Evolutionary conservation across 2,888 invertebrate species (phyloP).

Genomic region (Antheraea yamamai): DNA sequence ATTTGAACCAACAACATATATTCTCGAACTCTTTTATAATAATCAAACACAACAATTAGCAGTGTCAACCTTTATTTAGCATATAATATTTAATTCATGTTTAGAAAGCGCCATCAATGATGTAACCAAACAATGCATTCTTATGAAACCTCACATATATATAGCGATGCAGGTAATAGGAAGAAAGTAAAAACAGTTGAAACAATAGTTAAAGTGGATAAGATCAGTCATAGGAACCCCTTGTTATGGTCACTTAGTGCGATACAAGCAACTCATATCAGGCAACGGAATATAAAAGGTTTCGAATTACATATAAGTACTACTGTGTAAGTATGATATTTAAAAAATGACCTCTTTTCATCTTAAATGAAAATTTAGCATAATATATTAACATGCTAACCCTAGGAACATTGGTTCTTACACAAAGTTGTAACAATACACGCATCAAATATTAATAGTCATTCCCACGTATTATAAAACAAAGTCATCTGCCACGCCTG

Average conservation of each 20-base stretch:
- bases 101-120: conserved; percentile 33
- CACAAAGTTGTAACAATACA: no score
- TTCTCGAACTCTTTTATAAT: not conserved
- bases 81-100: not conserved
- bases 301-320: not conserved
- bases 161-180: conserved; percentile 30
- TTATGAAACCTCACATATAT: conserved; percentile 38
- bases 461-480: no score
- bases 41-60: not conserved
- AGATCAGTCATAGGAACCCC: conserved; percentile 48
- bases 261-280: conserved; percentile 49
- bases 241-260: conserved; percentile 44
- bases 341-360: not conserved
- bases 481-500: no score
- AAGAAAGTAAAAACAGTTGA: conserved; percentile 47
- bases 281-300: not conserved
- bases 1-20: not conserved
- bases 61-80: not conserved
- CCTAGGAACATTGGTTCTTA: no score
- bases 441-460: no score
- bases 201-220: conserved; percentile 57
- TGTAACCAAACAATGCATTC: conserved; percentile 36
- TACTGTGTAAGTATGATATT: not conserved
- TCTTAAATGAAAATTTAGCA: no score
- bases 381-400: no score